Evolutionary conservation across 2,888 invertebrate genomes (phyloP).

Genomic region (Ophion obscuratus): DNA sequence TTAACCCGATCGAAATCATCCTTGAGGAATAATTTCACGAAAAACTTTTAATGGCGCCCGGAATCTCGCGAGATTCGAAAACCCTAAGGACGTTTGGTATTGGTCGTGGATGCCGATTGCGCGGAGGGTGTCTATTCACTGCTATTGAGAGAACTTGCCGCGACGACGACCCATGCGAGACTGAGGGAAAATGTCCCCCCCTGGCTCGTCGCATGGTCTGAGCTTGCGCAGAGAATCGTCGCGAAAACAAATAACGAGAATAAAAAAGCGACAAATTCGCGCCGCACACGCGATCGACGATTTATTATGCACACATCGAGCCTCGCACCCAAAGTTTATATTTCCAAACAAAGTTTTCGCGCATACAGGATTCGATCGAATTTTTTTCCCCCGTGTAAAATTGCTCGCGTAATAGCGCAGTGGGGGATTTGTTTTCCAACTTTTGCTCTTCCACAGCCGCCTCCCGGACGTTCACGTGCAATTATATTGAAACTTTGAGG

Average conservation of each 20-base stretch:
- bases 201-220: background rate
- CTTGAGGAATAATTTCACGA: slow-evolving; percentile 35
- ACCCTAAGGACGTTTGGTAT: background rate
- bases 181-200: slow-evolving; percentile 26
- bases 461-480: background rate
- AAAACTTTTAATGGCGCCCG: background rate
- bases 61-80: background rate
- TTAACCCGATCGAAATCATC: slow-evolving; percentile 47
- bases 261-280: slow-evolving; percentile 7
- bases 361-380: background rate
- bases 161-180: slow-evolving; percentile 22
- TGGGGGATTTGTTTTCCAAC: background rate
- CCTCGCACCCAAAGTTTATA: background rate
- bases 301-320: background rate
- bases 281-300: background rate
- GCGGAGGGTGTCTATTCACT: slow-evolving; percentile 13
- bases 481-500: background rate
- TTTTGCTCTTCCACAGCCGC: background rate
- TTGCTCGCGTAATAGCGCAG: background rate
- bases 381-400: background rate
- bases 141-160: slow-evolving; percentile 20
- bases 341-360: background rate
- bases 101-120: background rate
- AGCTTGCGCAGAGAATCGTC: background rate
- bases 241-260: background rate